Percentiles rank a stretch among this genome's conserved stretches.
phyloP scores from a whole-genome alignment of 2,797 vertebrate species.

The Sebastes melanostomus region DNA sequence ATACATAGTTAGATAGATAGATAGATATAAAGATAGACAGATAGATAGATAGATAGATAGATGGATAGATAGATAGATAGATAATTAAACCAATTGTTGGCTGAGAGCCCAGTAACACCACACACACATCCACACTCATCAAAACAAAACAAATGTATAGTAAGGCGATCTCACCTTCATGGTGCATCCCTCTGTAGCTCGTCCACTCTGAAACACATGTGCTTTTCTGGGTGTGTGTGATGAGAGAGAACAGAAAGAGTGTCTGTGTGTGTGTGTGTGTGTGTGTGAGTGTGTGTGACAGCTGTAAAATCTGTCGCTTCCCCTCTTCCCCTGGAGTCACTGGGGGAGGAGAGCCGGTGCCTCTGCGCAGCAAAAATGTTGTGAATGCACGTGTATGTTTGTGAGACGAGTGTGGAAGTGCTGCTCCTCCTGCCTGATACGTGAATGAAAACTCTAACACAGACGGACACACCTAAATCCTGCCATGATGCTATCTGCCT shows the following conservation, averaged over 20 bases:
- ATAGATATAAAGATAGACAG: not conserved
- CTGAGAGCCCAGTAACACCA: not conserved
- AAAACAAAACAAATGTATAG: not conserved
- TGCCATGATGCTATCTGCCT: slow-evolving; percentile 13
- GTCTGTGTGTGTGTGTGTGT: slow-evolving; percentile 17
- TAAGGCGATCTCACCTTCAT: slow-evolving; percentile 75
- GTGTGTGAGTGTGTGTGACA: not conserved
- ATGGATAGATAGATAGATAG: not conserved
- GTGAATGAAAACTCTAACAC: slow-evolving; percentile 53
- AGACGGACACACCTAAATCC: slow-evolving; percentile 38
- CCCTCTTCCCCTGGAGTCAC: slow-evolving; percentile 37
- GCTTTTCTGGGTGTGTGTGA: slow-evolving; percentile 35
- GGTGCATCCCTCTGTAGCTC: slow-evolving; percentile 43
- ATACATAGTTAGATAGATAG: not conserved
- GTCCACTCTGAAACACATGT: slow-evolving; percentile 57
- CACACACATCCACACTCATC: not conserved
- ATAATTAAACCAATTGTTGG: not conserved
- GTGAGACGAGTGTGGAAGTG: slow-evolving; percentile 27
- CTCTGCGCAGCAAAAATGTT: slow-evolving; percentile 37
- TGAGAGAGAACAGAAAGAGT: slow-evolving; percentile 10
- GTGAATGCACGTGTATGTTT: slow-evolving; percentile 44
- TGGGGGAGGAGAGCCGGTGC: slow-evolving; percentile 32
- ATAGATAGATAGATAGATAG: not conserved
- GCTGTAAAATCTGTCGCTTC: slow-evolving; percentile 36
- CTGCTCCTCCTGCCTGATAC: slow-evolving; percentile 29